These are phyloP conservation scores for Junco hyemalis DNA, from an alignment of 2,113 vertebrate genomes.

Conservation along the genomic window DNA sequence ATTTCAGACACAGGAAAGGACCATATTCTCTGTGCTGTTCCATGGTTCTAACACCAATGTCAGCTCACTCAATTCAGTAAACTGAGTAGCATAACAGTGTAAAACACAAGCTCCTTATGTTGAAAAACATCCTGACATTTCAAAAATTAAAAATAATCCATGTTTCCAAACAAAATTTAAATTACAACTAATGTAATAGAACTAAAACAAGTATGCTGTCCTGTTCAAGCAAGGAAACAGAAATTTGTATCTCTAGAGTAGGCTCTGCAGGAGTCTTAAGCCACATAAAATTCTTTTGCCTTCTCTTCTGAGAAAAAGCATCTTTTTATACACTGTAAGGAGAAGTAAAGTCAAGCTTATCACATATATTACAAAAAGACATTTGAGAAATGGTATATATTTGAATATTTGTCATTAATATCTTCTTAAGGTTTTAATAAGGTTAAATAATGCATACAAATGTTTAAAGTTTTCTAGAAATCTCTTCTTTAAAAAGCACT, in stretches of 20 bases:
- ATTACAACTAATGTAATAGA: background rate
- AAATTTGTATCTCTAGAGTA: background rate
- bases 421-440: background rate
- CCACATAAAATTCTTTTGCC: background rate
- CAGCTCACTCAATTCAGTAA: background rate
- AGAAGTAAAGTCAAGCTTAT: background rate
- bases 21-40: background rate
- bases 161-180: background rate
- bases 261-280: background rate
- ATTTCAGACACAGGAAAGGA: background rate
- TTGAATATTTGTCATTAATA: background rate
- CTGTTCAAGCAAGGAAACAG: background rate
- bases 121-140: background rate
- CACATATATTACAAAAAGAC: background rate
- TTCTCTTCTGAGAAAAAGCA: background rate
- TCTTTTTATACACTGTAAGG: background rate
- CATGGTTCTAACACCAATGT: background rate
- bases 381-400: background rate
- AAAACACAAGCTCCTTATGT: background rate
- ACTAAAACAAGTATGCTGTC: background rate
- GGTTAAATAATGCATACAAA: background rate
- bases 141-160: background rate
- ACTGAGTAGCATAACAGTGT: background rate
- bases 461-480: background rate
- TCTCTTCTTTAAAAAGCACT: background rate